phyloP scores from a whole-genome alignment of 2,888 invertebrate genomes.

The Noctua pronuba region DNA sequence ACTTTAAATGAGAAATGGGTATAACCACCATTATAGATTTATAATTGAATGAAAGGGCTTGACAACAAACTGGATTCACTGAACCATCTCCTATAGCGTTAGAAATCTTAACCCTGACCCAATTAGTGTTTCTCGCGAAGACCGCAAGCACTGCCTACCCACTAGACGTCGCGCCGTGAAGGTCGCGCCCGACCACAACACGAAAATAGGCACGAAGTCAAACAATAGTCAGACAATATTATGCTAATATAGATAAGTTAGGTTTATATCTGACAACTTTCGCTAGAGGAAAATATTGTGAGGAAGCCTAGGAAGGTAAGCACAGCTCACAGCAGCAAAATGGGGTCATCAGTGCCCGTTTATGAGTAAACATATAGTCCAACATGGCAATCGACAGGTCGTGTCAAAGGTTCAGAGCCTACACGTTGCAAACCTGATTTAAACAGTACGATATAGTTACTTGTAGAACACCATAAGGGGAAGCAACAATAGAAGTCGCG shows the following conservation, averaged over 20 bases:
- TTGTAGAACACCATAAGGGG: background rate
- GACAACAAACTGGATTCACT: background rate
- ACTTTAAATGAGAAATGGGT: background rate
- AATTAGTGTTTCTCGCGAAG: slow-evolving; percentile 42
- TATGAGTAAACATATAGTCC: background rate
- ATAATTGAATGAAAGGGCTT: background rate
- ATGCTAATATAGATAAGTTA: slow-evolving; percentile 7
- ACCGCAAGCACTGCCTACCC: slow-evolving; percentile 44
- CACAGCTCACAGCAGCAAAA: too few species aligned
- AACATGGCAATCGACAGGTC: background rate
- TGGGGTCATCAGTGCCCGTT: background rate
- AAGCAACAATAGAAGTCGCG: background rate
- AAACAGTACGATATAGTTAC: background rate
- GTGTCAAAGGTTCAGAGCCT: background rate
- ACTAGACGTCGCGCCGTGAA: slow-evolving; percentile 58
- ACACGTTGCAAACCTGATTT: background rate
- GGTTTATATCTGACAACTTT: slow-evolving; percentile 3
- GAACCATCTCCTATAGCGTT: background rate
- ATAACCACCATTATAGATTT: background rate
- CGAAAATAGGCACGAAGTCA: slow-evolving; percentile 42
- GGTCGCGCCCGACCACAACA: slow-evolving; percentile 32
- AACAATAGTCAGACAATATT: slow-evolving; percentile 26
- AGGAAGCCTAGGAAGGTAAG: background rate
- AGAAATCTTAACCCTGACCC: slow-evolving; percentile 55
- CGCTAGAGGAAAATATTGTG: background rate